phyloP scores from a whole-genome alignment of 2,113 vertebrate genomes.

The Pionites leucogaster region DNA sequence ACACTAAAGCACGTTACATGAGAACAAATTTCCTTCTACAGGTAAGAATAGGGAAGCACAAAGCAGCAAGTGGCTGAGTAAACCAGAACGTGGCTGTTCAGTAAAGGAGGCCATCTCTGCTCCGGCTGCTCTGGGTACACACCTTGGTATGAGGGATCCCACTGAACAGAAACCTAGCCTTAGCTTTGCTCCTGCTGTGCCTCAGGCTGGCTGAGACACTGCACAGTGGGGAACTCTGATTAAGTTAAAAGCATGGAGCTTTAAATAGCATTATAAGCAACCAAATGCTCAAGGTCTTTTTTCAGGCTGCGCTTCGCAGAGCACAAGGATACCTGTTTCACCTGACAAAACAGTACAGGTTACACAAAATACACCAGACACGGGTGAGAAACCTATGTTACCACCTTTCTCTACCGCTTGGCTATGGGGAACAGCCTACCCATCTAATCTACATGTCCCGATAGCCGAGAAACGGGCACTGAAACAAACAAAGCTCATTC shows the following conservation, averaged over 20 bases:
- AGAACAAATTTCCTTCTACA: not conserved
- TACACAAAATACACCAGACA: fast-evolving
- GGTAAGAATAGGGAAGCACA: not conserved
- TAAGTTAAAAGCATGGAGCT: not conserved
- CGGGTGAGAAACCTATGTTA: fast-evolving
- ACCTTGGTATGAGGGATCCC: fast-evolving
- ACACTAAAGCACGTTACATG: not conserved
- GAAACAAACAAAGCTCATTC: not conserved
- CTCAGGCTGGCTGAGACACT: fast-evolving
- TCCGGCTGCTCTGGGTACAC: fast-evolving
- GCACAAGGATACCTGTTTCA: not conserved
- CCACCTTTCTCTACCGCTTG: fast-evolving
- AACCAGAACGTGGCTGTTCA: fast-evolving
- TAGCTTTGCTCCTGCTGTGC: fast-evolving
- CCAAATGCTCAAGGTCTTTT: fast-evolving
- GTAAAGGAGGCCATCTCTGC: too few species aligned
- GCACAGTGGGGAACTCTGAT: fast-evolving
- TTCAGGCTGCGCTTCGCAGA: not conserved
- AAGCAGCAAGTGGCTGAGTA: not conserved
- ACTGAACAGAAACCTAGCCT: not conserved
- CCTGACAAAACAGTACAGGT: fast-evolving
- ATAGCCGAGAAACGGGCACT: fast-evolving
- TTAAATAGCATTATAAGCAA: fast-evolving
- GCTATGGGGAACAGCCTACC: fast-evolving
- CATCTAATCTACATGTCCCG: fast-evolving